Conservation (phyloP, 2,888 invertebrate species). For the Drosophila stalkeri region DNA sequence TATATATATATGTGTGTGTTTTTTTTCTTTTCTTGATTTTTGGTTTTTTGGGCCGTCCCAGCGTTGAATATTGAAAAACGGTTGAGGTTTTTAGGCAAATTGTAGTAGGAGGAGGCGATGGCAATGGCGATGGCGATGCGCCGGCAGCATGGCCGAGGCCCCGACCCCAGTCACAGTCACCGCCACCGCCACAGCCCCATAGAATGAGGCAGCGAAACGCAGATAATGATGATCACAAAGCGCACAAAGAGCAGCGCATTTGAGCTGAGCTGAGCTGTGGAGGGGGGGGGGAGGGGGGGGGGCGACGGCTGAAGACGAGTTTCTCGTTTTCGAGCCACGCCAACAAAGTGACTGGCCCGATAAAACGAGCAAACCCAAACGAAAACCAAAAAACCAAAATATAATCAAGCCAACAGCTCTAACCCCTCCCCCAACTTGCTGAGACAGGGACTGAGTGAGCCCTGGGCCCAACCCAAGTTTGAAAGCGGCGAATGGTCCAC, state of each 20-base stretch:
- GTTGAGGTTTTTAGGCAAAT: constrained; percentile 80
- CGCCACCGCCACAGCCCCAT: constrained; percentile 46
- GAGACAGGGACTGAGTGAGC: constrained; percentile 22
- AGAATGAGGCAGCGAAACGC: constrained; percentile 80
- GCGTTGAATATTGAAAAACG: constrained; percentile 79
- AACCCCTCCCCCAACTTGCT: constrained; percentile 33
- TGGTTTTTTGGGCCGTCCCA: constrained; percentile 54
- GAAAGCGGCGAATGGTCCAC: constrained; percentile 54
- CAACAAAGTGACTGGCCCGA: constrained; percentile 55
- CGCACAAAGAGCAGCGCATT: constrained; percentile 58
- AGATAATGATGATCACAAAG: constrained; percentile 82
- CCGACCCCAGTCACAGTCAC: constrained; percentile 18
- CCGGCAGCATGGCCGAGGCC: constrained; percentile 38
- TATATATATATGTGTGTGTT: neutral
- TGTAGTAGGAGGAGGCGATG: constrained; percentile 78
- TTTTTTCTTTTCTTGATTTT: constrained; percentile 32
- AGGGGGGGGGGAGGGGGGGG: constrained; percentile 30
- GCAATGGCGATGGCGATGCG: constrained; percentile 49
- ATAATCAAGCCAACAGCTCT: constrained; percentile 54
- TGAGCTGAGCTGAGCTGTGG: constrained; percentile 28
- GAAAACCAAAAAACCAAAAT: constrained; percentile 42
- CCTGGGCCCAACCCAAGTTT: constrained; percentile 56
- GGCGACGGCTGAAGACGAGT: constrained; percentile 65
- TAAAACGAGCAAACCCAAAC: constrained; percentile 37
- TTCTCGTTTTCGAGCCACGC: constrained; percentile 68